A percentile compares a stretch with the other conserved stretches of the same genome.
phyloP scores from a whole-genome alignment of 2,888 invertebrate genomes.

The Mimas tiliae region DNA sequence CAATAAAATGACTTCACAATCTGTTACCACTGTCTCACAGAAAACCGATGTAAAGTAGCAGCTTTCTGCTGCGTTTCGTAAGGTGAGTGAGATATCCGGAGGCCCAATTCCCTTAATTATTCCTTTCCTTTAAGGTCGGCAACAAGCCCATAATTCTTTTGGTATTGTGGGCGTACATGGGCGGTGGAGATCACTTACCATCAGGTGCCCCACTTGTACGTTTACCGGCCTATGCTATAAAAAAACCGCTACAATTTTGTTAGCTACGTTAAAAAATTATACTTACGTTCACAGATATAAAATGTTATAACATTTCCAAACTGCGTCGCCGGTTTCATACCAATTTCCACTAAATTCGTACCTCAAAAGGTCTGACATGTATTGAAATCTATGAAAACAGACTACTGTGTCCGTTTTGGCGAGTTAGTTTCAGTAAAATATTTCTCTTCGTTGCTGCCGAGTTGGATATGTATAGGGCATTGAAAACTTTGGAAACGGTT shows the following conservation, averaged over 20 bases:
- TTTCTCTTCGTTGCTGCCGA: background rate
- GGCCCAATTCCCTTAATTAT: no score
- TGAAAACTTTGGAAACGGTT: background rate
- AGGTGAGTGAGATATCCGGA: no score
- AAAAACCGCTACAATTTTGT: background rate
- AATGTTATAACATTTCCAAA: slow-evolving; percentile 22
- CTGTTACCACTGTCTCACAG: no score
- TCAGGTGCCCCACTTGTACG: no score
- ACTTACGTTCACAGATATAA: slow-evolving; percentile 4
- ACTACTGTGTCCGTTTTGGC: slow-evolving; percentile 5
- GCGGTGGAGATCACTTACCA: no score
- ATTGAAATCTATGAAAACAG: slow-evolving; percentile 28
- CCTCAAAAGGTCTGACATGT: slow-evolving; percentile 24
- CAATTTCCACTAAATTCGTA: slow-evolving; percentile 24
- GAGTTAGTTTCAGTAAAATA: slow-evolving; percentile 19
- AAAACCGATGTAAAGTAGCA: no score
- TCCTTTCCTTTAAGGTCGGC: no score
- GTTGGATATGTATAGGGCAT: background rate
- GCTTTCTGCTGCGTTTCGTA: no score
- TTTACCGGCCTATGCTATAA: no score
- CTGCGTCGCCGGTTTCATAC: slow-evolving; percentile 3
- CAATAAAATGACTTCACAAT: no score
- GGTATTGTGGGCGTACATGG: no score
- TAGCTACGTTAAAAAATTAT: background rate
- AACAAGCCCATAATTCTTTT: no score